phyloP scores from a whole-genome alignment of 2,888 invertebrate species.

The Apoda limacodes region DNA sequence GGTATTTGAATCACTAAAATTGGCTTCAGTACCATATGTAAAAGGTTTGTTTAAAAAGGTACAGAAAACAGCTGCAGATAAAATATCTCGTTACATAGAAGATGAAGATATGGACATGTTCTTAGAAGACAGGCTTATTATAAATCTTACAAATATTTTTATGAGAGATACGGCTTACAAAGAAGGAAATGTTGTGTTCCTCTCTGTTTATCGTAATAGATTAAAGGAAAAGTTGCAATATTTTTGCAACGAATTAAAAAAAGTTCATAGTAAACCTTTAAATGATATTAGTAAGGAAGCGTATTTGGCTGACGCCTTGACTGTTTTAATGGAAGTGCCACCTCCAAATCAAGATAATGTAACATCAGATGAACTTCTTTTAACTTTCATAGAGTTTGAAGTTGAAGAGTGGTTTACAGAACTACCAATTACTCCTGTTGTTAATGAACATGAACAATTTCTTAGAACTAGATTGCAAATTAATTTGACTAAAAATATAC shows the following conservation, averaged over 20 bases:
- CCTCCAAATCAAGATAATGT: slow-evolving; percentile 32
- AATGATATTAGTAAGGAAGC: slow-evolving; percentile 23
- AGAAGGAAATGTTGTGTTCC: slow-evolving; percentile 30
- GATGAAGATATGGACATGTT: slow-evolving; percentile 20
- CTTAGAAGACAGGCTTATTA: slow-evolving; percentile 31
- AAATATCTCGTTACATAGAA: slow-evolving; percentile 10
- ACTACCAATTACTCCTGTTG: slow-evolving; percentile 27
- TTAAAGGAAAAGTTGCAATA: slow-evolving; percentile 28
- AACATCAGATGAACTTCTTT: slow-evolving; percentile 39
- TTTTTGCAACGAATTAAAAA: slow-evolving; percentile 30
- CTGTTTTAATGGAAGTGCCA: slow-evolving; percentile 34
- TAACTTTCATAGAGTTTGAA: slow-evolving; percentile 37
- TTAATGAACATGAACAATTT: slow-evolving; percentile 21
- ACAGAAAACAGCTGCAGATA: slow-evolving; percentile 24
- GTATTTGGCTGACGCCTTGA: slow-evolving; percentile 30
- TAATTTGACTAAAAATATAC: slow-evolving; percentile 32
- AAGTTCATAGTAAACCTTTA: slow-evolving; percentile 23
- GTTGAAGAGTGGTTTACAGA: slow-evolving; percentile 44
- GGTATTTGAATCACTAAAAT: slow-evolving; percentile 26
- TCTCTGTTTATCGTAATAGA: slow-evolving; percentile 33
- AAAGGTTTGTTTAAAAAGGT: slow-evolving; percentile 34
- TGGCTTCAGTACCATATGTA: slow-evolving; percentile 28
- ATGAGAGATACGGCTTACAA: slow-evolving; percentile 31
- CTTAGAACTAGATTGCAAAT: slow-evolving; percentile 29
- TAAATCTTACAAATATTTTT: slow-evolving; percentile 34